Conservation (phyloP, 2,113 vertebrate species). For the Benitochromis conjunctus region DNA sequence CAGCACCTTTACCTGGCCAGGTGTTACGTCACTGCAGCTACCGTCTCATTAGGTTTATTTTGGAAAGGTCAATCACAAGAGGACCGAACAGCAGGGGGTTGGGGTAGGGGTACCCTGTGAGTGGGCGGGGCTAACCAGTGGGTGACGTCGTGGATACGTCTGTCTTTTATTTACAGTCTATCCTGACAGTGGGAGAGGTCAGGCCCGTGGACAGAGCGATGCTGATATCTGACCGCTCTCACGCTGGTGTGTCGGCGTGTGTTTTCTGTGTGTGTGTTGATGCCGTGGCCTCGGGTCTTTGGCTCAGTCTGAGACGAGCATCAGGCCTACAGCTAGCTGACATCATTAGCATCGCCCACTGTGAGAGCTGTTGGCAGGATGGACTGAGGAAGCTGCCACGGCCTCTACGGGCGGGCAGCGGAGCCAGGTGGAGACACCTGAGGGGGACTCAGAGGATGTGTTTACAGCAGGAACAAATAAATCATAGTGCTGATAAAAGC, state of each 20-base stretch:
- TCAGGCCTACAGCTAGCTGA: neutral
- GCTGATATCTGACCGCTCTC: neutral
- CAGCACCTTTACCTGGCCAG: neutral
- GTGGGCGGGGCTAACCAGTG: neutral
- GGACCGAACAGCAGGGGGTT: neutral
- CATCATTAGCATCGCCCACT: neutral
- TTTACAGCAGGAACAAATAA: neutral
- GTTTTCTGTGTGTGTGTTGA: neutral
- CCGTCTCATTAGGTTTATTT: neutral
- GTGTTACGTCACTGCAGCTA: neutral
- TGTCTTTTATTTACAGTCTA: neutral
- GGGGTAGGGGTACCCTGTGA: neutral
- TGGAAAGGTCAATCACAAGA: no score
- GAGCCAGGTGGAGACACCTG: neutral
- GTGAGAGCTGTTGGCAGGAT: neutral
- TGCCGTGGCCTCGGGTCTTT: neutral
- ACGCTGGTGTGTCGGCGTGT: neutral
- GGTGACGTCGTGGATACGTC: accelerated
- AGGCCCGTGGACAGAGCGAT: neutral
- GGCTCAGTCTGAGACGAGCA: neutral
- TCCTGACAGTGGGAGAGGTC: accelerated
- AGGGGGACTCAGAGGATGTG: neutral
- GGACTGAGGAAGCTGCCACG: neutral
- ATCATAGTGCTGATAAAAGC: neutral
- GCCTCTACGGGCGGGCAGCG: neutral